Evolutionary conservation across 2,888 invertebrate species (phyloP), one percentile per base, ranked within the genome.

Genomic region (Ophioninae sp.): DNA sequence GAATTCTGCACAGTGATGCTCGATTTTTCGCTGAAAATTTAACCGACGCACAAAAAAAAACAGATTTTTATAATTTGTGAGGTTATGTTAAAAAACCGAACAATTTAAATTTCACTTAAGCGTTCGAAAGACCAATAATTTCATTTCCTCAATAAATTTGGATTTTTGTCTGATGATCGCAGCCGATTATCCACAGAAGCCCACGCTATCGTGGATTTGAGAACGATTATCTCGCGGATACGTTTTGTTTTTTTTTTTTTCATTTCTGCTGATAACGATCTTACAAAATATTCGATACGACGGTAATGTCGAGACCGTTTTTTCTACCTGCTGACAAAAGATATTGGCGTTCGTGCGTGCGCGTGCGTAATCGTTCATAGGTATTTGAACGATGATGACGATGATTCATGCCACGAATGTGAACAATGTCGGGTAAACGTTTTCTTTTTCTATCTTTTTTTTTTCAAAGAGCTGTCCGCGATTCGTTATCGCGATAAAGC

Each of bases 401-500:
- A 85, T 86, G 86, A 77, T 68, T 85, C 83, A 74, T 65, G 61
- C 82, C 56, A 44, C 20, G 79, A 64, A 44, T 68, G 74, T 68
- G 39, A 61, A 83, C 80, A 83, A 74, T 70, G 69, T 83, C 57
- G 64, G 69, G 69, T 68, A 62, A 61, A n/a, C 69, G 37, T 75
- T 64, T 44, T 6, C 10, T 13, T 23, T 30, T 30, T 30, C 30
- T 30, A 2, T 30, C 30, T 2, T 30, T 30, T 50, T 50, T 50
- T 50, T 44, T 44, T 41, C 41, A 56, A 56, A 72, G 44, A 50
- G 56, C 39, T 13, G 8, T n/a, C n/a, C 13, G 64, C 41, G 68
- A 69, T 73, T 79, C 30, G 75, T 72, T 68, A 79, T 87, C 82
- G 73, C 64, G 87, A 88, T 88, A 86, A 85, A 62, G 77, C 23